Evolutionary conservation across 2,888 invertebrate genomes (phyloP).

Genomic region (Chrysina gloriosa): DNA sequence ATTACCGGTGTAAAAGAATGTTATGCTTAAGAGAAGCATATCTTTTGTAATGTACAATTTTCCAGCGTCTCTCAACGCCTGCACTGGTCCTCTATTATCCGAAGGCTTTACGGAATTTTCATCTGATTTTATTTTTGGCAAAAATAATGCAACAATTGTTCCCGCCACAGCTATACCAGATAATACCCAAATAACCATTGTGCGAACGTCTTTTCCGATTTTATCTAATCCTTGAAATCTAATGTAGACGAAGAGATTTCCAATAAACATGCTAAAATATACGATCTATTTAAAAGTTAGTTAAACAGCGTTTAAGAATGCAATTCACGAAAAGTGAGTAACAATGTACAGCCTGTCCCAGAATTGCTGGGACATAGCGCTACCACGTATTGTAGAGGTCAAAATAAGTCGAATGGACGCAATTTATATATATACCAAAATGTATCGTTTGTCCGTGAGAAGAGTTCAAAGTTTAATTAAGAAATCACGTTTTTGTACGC

Average conservation of each 20-base stretch:
- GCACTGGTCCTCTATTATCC: conserved; percentile 68
- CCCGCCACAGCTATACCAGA: conserved; percentile 78
- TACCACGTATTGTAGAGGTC: no score
- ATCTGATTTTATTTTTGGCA: conserved; percentile 70
- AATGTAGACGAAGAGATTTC: conserved; percentile 94
- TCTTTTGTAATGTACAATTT: conserved; percentile 81
- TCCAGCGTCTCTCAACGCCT: conserved; percentile 81
- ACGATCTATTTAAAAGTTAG: background rate
- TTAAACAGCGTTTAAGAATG: no score
- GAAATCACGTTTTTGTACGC: no score
- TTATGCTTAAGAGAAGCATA: conserved; percentile 86
- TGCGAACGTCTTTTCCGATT: conserved; percentile 79
- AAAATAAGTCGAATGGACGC: no score
- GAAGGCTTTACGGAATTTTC: conserved; percentile 63
- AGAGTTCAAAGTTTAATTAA: no score
- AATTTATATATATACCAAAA: no score
- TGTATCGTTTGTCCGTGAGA: no score
- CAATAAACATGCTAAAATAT: conserved; percentile 86
- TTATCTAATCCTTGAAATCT: conserved; percentile 84
- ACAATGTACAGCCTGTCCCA: no score
- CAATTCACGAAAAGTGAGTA: no score
- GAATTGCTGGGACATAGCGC: no score
- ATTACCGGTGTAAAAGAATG: conserved; percentile 91
- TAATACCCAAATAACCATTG: conserved; percentile 84
- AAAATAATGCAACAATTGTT: conserved; percentile 73